Percentiles rank a stretch among this genome's conserved stretches.
These are phyloP conservation scores for Lutjanus argentimaculatus DNA, from an alignment of 2,797 vertebrate genomes.

Conservation along the genomic window DNA sequence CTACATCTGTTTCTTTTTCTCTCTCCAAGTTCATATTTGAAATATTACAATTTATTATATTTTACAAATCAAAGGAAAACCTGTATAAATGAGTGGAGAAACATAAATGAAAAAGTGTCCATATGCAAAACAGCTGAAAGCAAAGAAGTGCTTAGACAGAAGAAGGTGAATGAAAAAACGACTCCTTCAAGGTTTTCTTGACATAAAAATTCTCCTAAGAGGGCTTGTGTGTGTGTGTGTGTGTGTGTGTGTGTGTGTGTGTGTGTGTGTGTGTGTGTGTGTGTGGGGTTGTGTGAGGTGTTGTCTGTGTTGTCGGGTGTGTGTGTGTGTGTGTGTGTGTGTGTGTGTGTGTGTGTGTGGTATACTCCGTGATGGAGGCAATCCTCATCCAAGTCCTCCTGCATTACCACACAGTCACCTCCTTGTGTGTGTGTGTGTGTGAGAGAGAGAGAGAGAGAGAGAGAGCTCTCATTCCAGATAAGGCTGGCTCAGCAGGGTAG, in stretches of 20 bases:
- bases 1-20: not conserved
- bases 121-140: conserved; percentile 27
- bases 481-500: conserved; percentile 79
- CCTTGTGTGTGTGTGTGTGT: conserved; percentile 27
- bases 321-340: not conserved
- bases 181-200: conserved; percentile 34
- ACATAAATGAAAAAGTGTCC: conserved; percentile 19
- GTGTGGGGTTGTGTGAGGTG: not conserved
- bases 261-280: conserved; percentile 9
- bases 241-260: not conserved
- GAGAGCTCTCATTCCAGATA: conserved; percentile 73
- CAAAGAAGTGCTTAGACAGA: conserved; percentile 19
- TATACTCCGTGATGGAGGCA: conserved; percentile 69
- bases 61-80: not conserved
- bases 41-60: not conserved
- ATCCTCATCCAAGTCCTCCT: conserved; percentile 67
- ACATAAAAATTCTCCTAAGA: conserved; percentile 43
- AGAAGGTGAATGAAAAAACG: conserved; percentile 44
- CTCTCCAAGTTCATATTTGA: not conserved
- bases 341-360: not conserved
- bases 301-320: conserved; percentile 18
- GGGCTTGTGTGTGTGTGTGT: conserved; percentile 11
- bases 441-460: conserved; percentile 28
- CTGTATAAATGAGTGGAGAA: not conserved
- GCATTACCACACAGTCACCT: conserved; percentile 70